Evolutionary conservation across 2,113 vertebrate species (phyloP), one percentile per base, ranked within the genome.

Genomic region (Tringa solitaria): DNA sequence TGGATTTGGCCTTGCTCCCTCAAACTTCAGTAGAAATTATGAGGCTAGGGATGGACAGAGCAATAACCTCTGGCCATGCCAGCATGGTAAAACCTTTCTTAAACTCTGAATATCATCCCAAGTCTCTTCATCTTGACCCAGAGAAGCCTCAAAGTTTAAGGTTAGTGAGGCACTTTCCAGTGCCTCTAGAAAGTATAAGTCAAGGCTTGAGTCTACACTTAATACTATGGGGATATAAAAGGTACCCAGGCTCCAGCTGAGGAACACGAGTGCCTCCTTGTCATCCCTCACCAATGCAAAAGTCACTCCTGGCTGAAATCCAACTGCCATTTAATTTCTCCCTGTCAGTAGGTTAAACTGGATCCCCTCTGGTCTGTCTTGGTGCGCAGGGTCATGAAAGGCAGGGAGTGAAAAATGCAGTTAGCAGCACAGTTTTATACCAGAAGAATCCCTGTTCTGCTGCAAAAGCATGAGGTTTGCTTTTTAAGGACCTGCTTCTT

Each of bases 401-500:
- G 21, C 51, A 88, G 32, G 23, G 54, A 87, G 33, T n/a, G 37
- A 67, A 95, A 95, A 95, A 72, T 9, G 33, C 2, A 4, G 24
- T 77, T 70, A 89, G 28, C 54, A 70, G 37, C 28, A 50, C 8
- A 46, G 39, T 54, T 90, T 93, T 84, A 14, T 56, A 74, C 27
- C 28, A 87, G 46, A 84, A 72, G 18, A 56, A 87, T 43, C 12
- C 39, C 28, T 45, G 46, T 70, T 86, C 80, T 90, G 59, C 46
- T 88, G 80, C 54, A 63, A 50, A 74, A 63, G 41, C 51, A 53
- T 30, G 17, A 45, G 33, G 19, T 22, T 35, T 79, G 64, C 56
- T 92, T 91, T 93, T 84, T 68, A 84, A 46, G 72, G 51, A 33
- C 69, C 87, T 72, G 19, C 30, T 87, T 78, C 91, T 92, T 96